Base-by-base conservation (phyloP, 2,888 invertebrate species). In the Harpagoxenus sublaevis region DNA sequence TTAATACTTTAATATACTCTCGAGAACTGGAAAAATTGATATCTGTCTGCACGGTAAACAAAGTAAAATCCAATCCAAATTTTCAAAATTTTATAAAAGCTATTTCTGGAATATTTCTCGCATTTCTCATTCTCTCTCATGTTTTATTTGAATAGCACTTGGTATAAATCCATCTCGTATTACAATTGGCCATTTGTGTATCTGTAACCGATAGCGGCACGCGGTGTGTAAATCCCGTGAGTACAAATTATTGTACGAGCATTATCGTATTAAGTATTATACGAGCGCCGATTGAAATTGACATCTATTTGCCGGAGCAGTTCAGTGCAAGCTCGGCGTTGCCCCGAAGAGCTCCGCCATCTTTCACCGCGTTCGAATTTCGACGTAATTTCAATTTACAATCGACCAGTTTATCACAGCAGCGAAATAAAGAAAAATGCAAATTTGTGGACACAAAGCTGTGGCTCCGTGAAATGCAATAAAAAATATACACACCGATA, bases 251-350 rank as follows among this genome's bases (percentile, higher is more conserved):
- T 86, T 84, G 81, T 71, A 84, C 63, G 68, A 63, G 73, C 60
- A 89, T 86, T 88, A 90, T 89, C 89, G 88, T 86, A 82, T 91
- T 88, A 92, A 87, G 89, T 88, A 90, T 88, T 86, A 87, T 87
- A 85, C 71, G 84, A 84, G 79, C 87, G 85, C 65, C 86, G 86
- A 85, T 87, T 87, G 89, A 86, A 92, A 92, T 92, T 92, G 92
- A 92, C 91, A 92, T 86, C 87, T 89, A 91, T 91, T 91, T 89
- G 86, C 83, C 87, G 87, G 89, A 84, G 83, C 71, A 83, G 89
- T 88, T 87, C 89, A 92, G 92, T 92, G 83, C 63, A 85, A 75
- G 86, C 79, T 82, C 86, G 85, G 48, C 81, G 35, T 53, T 39
- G 82, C 75, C 45, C 53, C 70, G 51, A 83, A 68, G 73, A 15